Evolutionary conservation across 2,888 invertebrate species (phyloP).

Genomic region (Icerya purchasi): DNA sequence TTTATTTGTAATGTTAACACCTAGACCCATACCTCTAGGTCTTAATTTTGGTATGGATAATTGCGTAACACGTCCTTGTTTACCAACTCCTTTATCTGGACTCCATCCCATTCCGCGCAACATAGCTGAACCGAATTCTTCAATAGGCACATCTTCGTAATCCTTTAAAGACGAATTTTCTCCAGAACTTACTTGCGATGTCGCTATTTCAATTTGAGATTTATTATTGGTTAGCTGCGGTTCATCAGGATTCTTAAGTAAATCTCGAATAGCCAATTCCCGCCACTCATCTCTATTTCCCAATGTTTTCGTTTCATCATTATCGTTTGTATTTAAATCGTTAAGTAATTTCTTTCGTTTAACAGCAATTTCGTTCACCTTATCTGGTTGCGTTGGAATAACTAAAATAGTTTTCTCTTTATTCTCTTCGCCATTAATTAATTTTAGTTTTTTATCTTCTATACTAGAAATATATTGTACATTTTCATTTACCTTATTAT

Average conservation of each 20-base stretch:
- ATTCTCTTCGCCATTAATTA: conserved; percentile 4
- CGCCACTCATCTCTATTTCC: conserved; percentile 22
- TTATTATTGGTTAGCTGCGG: conserved; percentile 13
- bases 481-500: background rate
- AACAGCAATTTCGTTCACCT: background rate
- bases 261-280: conserved; percentile 49
- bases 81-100: conserved; percentile 39
- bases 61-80: conserved; percentile 30
- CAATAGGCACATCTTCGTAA: conserved; percentile 46
- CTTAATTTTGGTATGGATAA: conserved; percentile 44
- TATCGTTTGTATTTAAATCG: background rate
- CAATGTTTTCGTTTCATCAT: background rate
- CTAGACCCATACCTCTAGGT: conserved; percentile 84
- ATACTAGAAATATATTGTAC: background rate
- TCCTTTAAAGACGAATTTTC: conserved; percentile 38
- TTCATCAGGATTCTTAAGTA: conserved; percentile 32
- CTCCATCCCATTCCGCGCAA: conserved; percentile 87
- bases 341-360: conserved; percentile 1
- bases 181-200: conserved; percentile 35
- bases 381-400: background rate
- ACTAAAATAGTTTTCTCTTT: background rate
- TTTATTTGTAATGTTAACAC: conserved; percentile 38
- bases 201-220: conserved; percentile 27
- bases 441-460: conserved; percentile 6
- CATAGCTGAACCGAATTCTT: conserved; percentile 78